Evolutionary conservation across 2,888 invertebrate genomes (phyloP).

Genomic region (Apamea crenata): DNA sequence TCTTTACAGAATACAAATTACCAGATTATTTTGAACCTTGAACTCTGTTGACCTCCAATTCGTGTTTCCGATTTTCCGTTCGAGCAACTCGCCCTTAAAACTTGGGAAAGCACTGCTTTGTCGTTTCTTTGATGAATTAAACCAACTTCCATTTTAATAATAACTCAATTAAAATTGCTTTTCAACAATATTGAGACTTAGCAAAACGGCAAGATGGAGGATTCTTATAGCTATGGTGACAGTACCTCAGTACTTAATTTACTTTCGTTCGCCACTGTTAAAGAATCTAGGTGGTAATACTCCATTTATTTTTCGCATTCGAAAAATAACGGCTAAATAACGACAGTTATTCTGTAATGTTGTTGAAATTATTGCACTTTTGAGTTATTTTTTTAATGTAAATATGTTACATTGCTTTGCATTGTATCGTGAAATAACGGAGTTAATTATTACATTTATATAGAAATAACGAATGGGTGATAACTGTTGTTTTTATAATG

Average conservation of each 20-base stretch:
- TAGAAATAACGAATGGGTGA: no score
- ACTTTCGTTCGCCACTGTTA: not conserved
- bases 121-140: conserved; percentile 58
- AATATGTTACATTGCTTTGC: no score
- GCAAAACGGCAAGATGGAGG: not conserved
- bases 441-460: no score
- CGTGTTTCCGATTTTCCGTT: conserved; percentile 51
- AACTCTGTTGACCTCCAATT: conserved; percentile 49
- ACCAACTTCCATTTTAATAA: conserved; percentile 47
- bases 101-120: conserved; percentile 49
- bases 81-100: conserved; percentile 47
- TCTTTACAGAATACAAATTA: conserved; percentile 1
- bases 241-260: not conserved
- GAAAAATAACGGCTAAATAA: no score
- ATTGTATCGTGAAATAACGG: no score
- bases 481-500: no score
- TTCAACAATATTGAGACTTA: conserved; percentile 22
- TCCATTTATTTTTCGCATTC: no score
- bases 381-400: no score
- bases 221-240: not conserved
- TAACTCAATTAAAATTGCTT: conserved; percentile 55
- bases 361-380: no score
- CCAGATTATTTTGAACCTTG: conserved; percentile 42
- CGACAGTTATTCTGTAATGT: no score
- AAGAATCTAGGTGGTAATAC: not conserved